Conservation (phyloP, 1,140 invertebrate species). For the Trichonephila inaurata region DNA sequence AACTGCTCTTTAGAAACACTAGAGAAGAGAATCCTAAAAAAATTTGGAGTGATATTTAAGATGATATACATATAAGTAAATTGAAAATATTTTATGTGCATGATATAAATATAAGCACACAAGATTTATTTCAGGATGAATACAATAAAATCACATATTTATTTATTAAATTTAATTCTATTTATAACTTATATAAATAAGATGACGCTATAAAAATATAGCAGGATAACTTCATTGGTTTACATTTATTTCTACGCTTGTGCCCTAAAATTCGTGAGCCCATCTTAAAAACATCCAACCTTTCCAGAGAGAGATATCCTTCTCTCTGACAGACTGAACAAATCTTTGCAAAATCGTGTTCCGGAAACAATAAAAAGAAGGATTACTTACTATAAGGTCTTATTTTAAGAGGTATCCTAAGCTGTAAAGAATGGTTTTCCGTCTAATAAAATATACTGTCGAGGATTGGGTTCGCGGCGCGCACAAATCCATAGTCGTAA, state of each 20-base stretch:
- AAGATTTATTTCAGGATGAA: no score
- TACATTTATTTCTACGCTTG: neutral
- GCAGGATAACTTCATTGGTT: neutral
- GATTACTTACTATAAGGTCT: conserved; percentile 23
- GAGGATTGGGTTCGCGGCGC: conserved; percentile 9
- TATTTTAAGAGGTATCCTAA: conserved; percentile 55
- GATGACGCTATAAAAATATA: neutral
- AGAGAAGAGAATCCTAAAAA: no score
- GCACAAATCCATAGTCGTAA: conserved; percentile 65
- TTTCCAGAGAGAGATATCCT: neutral
- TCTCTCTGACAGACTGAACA: conserved; percentile 20
- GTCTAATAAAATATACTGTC: conserved; percentile 62
- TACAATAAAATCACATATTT: no score
- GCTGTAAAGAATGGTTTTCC: conserved; percentile 51
- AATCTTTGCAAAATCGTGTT: conserved; percentile 50
- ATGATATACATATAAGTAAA: no score
- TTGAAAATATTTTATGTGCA: no score
- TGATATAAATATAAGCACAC: no score
- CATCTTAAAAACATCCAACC: neutral
- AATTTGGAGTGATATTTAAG: no score
- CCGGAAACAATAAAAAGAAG: conserved; percentile 58
- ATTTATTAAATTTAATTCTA: no score
- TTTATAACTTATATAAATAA: neutral
- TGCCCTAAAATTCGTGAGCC: neutral
- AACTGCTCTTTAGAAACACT: no score